These are phyloP conservation scores for Drosophila leontia DNA, from an alignment of 1,140 invertebrate species.

Conservation along the genomic window DNA sequence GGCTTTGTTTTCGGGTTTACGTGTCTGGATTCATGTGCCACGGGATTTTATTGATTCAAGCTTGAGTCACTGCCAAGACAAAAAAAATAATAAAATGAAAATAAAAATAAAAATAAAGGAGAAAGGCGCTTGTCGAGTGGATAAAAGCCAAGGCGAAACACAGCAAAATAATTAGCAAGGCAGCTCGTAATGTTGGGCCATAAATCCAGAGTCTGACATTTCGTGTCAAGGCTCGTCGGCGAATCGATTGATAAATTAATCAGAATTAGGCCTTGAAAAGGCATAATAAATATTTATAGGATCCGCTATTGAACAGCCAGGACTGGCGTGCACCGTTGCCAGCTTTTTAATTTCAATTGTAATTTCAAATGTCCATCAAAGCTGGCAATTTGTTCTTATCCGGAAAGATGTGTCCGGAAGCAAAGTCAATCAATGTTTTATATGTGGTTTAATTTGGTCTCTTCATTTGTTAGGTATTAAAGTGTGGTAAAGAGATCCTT, in stretches of 20 bases:
- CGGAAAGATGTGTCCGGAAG: slow-evolving; percentile 2
- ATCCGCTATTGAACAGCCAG: slow-evolving; percentile 33
- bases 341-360: slow-evolving; percentile 76
- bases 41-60: slow-evolving; percentile 66
- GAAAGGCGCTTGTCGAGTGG: slow-evolving; percentile 31
- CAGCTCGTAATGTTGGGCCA: slow-evolving; percentile 63
- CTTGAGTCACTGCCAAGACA: slow-evolving; percentile 34
- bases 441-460: neutral
- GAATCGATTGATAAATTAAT: slow-evolving; percentile 82
- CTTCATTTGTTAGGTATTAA: neutral
- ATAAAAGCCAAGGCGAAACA: slow-evolving; percentile 29
- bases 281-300: slow-evolving; percentile 80
- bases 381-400: slow-evolving; percentile 13
- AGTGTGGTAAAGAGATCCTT: neutral
- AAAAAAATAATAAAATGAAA: slow-evolving; percentile 4
- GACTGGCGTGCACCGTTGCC: slow-evolving; percentile 25
- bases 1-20: slow-evolving; percentile 49
- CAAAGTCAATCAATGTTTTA: neutral
- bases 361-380: slow-evolving; percentile 80
- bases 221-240: slow-evolving; percentile 71
- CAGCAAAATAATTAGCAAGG: slow-evolving; percentile 67
- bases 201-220: slow-evolving; percentile 74
- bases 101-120: neutral
- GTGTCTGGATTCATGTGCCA: slow-evolving; percentile 67
- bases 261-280: slow-evolving; percentile 75